Conservation (phyloP, 2,888 invertebrate genomes). For the Auanema freiburgensis region DNA sequence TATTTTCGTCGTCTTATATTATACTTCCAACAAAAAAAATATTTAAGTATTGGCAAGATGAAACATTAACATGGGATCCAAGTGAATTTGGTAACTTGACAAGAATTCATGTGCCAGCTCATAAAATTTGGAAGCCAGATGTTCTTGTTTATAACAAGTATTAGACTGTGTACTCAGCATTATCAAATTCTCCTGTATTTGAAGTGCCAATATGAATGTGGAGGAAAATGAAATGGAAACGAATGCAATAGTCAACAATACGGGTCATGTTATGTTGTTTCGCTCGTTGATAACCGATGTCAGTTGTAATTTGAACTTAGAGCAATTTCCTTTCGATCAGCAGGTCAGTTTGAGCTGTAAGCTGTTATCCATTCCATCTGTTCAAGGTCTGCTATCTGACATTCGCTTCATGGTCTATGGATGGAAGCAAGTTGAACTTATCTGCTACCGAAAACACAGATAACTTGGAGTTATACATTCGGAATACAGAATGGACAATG, state of each 20-base stretch:
- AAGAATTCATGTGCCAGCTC: constrained; percentile 56
- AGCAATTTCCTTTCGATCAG: constrained; percentile 61
- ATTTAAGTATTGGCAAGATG: constrained; percentile 54
- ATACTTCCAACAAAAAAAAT: constrained; percentile 1
- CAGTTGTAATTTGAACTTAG: constrained; percentile 55
- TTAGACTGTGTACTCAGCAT: background rate
- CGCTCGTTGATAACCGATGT: constrained; percentile 59
- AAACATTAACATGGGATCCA: constrained; percentile 58
- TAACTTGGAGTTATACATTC: constrained; percentile 57
- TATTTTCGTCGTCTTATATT: background rate
- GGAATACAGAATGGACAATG: constrained; percentile 61
- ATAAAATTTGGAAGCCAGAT: constrained; percentile 61
- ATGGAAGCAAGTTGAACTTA: constrained; percentile 54
- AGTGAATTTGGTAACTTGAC: constrained; percentile 54
- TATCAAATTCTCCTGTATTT: constrained; percentile 4
- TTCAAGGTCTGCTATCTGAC: constrained; percentile 61
- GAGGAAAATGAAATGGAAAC: constrained; percentile 61
- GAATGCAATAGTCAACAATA: constrained; percentile 56
- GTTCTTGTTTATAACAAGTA: constrained; percentile 61
- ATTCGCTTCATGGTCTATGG: constrained; percentile 61
- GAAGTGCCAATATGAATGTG: constrained; percentile 62
- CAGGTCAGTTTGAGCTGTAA: constrained; percentile 8
- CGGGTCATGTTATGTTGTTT: constrained; percentile 51
- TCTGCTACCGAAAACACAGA: constrained; percentile 49
- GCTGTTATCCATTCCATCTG: constrained; percentile 1